Evolutionary conservation across 2,797 vertebrate genomes (phyloP).

Genomic region (Scomberomorus guttatus): DNA sequence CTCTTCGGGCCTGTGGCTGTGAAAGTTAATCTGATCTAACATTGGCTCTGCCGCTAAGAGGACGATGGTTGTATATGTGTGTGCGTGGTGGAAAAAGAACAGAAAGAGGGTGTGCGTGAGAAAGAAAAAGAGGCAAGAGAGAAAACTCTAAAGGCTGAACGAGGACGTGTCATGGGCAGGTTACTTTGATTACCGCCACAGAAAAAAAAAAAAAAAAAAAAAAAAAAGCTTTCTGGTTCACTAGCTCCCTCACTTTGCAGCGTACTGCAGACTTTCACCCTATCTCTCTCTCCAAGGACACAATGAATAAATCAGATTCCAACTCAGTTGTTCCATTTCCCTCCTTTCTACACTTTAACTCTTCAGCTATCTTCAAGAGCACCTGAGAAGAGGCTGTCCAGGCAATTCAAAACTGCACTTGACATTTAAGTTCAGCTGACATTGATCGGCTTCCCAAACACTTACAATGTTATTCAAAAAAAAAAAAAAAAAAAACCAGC

Average conservation of each 20-base stretch:
- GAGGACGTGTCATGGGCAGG: constrained; percentile 58
- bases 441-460: constrained; percentile 55
- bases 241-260: constrained; percentile 66
- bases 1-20: constrained; percentile 54
- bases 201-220: constrained; percentile 34
- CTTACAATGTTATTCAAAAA: neutral
- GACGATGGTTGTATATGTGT: constrained; percentile 22
- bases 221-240: constrained; percentile 65
- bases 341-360: constrained; percentile 91
- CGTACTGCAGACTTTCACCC: constrained; percentile 51
- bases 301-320: constrained; percentile 79
- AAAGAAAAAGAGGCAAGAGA: neutral
- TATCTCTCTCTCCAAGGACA: constrained; percentile 66
- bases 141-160: constrained; percentile 52
- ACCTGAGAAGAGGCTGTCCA: constrained; percentile 79
- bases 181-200: constrained; percentile 74
- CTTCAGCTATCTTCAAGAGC: constrained; percentile 89
- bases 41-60: constrained; percentile 42
- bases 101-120: constrained; percentile 1
- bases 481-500: constrained; percentile 10
- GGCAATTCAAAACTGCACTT: constrained; percentile 46
- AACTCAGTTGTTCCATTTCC: constrained; percentile 92
- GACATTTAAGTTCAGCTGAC: constrained; percentile 55
- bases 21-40: constrained; percentile 74
- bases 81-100: constrained; percentile 3